Conservation (phyloP, 2,113 vertebrate species). For the Accipiter cooperii region DNA sequence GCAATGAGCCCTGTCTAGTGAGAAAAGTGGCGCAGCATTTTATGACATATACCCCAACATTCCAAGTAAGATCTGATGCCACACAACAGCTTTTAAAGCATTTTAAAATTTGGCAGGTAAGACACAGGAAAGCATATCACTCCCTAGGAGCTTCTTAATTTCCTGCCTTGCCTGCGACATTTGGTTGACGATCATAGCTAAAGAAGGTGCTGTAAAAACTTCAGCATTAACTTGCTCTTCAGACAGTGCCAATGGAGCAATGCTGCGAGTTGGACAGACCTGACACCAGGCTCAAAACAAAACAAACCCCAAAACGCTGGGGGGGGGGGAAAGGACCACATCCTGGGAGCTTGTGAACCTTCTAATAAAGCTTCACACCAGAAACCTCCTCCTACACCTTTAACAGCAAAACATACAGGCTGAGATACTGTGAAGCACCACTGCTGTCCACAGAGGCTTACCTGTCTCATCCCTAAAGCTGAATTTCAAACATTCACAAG, state of each 20-base stretch:
- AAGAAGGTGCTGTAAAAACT: neutral
- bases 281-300: neutral
- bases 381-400: neutral
- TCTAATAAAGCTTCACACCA: neutral
- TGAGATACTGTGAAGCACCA: neutral
- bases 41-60: neutral
- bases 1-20: neutral
- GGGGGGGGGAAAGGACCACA: neutral
- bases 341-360: neutral
- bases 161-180: neutral
- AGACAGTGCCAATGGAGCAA: neutral
- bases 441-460: neutral
- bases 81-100: neutral
- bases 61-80: neutral
- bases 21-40: neutral
- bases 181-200: neutral
- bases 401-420: neutral
- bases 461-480: neutral
- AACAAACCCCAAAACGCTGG: neutral
- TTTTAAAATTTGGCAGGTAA: neutral
- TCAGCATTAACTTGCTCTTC: neutral
- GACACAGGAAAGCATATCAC: neutral
- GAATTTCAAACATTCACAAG: neutral
- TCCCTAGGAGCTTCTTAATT: neutral
- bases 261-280: neutral